Evolutionary conservation across 2,888 invertebrate genomes (phyloP), one percentile per base, ranked within the genome.

Genomic region (Phasia obesa): DNA sequence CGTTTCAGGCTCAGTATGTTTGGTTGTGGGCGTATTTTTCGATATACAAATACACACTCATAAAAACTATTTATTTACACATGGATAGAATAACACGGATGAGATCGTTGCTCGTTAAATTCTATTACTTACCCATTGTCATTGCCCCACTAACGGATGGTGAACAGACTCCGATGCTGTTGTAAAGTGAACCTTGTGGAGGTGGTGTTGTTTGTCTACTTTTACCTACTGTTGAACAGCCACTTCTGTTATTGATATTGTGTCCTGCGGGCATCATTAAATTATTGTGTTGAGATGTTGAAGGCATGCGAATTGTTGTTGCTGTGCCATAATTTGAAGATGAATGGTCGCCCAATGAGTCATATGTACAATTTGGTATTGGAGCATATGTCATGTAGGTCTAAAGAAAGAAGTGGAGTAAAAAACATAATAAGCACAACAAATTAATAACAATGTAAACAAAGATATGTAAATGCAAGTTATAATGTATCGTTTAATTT

Each of bases 381-480:
- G 91, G 91, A 74, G 90, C 90, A 86, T 91, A 90, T 83, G 90
- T 88, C 88, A 90, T 89, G 81, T 90, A 91, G 65, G 88, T 89
- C 90, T 82, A 64, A n/a, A 42, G 35, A 23, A 42, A 5, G 15
- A 23, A 49, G 42, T 35, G 25, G 42, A 57, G 38, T 49, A 57
- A 4, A 65, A 60, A 64, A 51, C 42, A 31, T 31, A 35, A 57
- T 47, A 64, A 44, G 13, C 70, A 53, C 35, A 76, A 59, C 38
- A 53, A 64, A 74, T 74, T 57, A 74, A 74, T 70, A 53, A 59
- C 44, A 49, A 75, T 51, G 53, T 59, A 67, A 67, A 65, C 23
- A 57, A 31, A 23, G 67, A 53, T 75, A n/a, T n/a, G n/a, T 67
- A 79, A n/a, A 59, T 31, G 11, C 42, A 35, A 67, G 15, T 65